These are phyloP conservation scores for Toxonevra muliebris DNA, from an alignment of 2,888 invertebrate genomes.

Conservation along the genomic window DNA sequence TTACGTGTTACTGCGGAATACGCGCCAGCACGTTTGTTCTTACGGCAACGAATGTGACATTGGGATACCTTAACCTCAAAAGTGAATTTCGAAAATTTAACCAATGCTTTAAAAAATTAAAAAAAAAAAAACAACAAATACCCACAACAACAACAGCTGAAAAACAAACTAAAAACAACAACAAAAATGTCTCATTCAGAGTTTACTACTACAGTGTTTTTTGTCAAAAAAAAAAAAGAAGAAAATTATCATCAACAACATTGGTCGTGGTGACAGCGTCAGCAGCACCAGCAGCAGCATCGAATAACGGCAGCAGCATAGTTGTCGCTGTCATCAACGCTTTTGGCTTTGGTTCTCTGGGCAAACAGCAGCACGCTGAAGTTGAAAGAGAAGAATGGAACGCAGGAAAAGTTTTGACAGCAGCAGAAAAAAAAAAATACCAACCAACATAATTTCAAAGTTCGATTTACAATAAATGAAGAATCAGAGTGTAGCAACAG, in stretches of 20 bases:
- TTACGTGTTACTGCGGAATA: slow-evolving; percentile 44
- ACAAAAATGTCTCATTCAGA: slow-evolving; percentile 39
- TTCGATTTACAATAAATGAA: background rate
- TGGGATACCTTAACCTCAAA: slow-evolving; percentile 57
- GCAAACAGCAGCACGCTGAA: slow-evolving; percentile 42
- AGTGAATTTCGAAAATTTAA: slow-evolving; percentile 44
- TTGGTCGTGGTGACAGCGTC: slow-evolving; percentile 2
- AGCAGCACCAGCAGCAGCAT: slow-evolving; percentile 3
- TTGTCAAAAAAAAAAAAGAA: background rate
- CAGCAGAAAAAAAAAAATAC: background rate
- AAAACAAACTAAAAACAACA: slow-evolving; percentile 21
- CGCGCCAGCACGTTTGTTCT: slow-evolving; percentile 45
- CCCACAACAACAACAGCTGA: slow-evolving; percentile 1
- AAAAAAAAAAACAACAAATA: slow-evolving; percentile 19
- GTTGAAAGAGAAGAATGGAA: background rate
- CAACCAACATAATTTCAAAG: slow-evolving; percentile 2
- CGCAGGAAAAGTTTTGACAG: slow-evolving; percentile 11
- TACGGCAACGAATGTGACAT: slow-evolving; percentile 55
- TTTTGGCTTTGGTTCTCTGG: slow-evolving; percentile 45
- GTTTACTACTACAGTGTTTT: slow-evolving; percentile 26
- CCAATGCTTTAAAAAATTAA: slow-evolving; percentile 33
- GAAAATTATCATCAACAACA: too few relatives aligned
- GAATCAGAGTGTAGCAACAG: slow-evolving; percentile 3
- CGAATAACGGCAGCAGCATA: background rate
- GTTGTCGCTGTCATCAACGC: background rate